These are phyloP conservation scores for Entomyzon cyanotis DNA, from an alignment of 2,113 vertebrate species.

Conservation along the genomic window DNA sequence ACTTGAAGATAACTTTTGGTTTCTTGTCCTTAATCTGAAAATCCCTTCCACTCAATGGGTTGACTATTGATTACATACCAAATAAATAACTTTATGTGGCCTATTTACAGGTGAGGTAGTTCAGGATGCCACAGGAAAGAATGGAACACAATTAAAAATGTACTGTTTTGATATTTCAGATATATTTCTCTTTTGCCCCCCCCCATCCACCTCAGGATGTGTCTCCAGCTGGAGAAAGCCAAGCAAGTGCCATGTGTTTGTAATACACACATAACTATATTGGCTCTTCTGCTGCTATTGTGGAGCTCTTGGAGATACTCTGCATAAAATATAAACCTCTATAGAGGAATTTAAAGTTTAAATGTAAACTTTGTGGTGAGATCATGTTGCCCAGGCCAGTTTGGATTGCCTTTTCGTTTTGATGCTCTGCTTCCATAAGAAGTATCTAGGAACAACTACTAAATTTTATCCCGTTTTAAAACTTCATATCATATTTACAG, in stretches of 20 bases:
- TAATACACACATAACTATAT: not conserved
- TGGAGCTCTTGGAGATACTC: conserved; percentile 9
- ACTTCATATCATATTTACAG: not conserved
- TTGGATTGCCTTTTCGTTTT: conserved; percentile 14
- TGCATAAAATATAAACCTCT: not conserved
- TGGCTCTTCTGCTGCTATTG: conserved; percentile 24
- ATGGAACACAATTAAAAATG: not conserved
- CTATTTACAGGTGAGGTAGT: not conserved
- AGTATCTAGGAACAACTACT: not conserved
- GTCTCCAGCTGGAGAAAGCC: conserved; percentile 2
- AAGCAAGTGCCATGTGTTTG: conserved; percentile 38
- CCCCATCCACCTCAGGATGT: not conserved
- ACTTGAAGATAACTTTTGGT: not conserved
- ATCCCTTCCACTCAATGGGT: not conserved
- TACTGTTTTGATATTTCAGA: not conserved
- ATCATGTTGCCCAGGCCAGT: not conserved
- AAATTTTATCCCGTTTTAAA: not conserved
- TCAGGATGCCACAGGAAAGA: not conserved
- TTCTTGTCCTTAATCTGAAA: not conserved
- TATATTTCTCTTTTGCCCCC: not conserved
- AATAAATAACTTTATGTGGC: not conserved
- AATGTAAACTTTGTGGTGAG: conserved; percentile 33
- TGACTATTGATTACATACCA: not conserved
- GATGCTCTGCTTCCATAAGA: not conserved
- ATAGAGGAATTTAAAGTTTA: not conserved